phyloP scores from a whole-genome alignment of 2,113 vertebrate genomes.

The Ammodytes marinus region DNA sequence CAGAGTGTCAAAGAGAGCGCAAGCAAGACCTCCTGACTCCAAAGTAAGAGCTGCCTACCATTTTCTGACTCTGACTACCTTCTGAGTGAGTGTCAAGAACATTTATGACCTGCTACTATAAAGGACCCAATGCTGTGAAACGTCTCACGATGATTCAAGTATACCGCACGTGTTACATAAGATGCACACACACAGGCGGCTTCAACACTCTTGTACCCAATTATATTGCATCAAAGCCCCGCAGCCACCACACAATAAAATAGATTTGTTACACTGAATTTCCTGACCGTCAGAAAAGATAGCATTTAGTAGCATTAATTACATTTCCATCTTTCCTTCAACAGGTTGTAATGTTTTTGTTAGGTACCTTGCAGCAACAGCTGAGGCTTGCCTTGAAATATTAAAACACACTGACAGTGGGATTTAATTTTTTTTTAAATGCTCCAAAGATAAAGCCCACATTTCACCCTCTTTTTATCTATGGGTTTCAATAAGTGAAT shows the following conservation, averaged over 20 bases:
- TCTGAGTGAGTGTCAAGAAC: constrained; percentile 25
- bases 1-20: constrained; percentile 12
- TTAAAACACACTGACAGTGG: constrained; percentile 2
- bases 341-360: background rate
- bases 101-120: constrained; percentile 47
- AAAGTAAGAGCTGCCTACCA: background rate
- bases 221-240: constrained; percentile 60
- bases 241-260: constrained; percentile 49
- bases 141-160: constrained; percentile 60
- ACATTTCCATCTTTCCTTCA: constrained; percentile 11
- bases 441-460: constrained; percentile 12
- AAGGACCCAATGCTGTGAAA: constrained; percentile 49
- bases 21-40: constrained; percentile 23
- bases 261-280: constrained; percentile 23
- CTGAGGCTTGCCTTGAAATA: constrained; percentile 2
- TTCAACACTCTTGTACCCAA: constrained; percentile 49
- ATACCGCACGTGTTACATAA: constrained; percentile 31
- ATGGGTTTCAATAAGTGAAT: constrained; percentile 22
- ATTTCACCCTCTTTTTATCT: background rate
- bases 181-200: constrained; percentile 41
- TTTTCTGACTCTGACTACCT: constrained; percentile 16
- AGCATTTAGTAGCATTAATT: background rate
- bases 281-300: constrained; percentile 17
- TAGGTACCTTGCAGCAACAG: constrained; percentile 1
- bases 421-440: constrained; percentile 8